Conservation (phyloP, 2,797 vertebrate species). For the Denticeps clupeoides region DNA sequence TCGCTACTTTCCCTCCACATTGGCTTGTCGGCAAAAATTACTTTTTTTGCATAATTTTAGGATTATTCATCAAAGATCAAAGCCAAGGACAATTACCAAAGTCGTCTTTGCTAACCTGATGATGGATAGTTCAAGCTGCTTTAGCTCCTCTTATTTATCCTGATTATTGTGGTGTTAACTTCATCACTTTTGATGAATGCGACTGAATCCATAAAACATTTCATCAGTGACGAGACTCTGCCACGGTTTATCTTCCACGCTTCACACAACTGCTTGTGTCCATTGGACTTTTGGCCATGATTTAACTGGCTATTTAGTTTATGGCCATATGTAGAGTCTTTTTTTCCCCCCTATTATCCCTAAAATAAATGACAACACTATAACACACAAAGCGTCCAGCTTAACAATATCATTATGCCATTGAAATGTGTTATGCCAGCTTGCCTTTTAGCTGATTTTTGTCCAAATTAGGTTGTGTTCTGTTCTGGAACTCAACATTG, state of each 20-base stretch:
- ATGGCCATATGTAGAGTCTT: slow-evolving; percentile 5
- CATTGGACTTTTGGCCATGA: slow-evolving; percentile 8
- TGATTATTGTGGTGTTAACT: neutral
- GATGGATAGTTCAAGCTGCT: slow-evolving; percentile 3
- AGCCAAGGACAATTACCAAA: slow-evolving; percentile 4
- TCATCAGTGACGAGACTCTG: neutral
- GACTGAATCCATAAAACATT: neutral
- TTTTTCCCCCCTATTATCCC: too few relatives aligned
- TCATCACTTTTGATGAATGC: neutral
- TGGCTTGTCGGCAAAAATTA: neutral
- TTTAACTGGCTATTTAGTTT: slow-evolving; percentile 15
- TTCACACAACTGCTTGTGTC: neutral
- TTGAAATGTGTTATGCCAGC: too few relatives aligned
- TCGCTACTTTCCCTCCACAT: neutral
- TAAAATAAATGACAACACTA: too few relatives aligned
- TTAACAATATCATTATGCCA: too few relatives aligned
- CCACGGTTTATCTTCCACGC: too few relatives aligned
- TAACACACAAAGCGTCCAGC: too few relatives aligned
- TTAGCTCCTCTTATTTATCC: neutral
- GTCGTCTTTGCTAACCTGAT: neutral
- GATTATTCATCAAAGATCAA: slow-evolving; percentile 3
- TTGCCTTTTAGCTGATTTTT: too few relatives aligned
- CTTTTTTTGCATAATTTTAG: slow-evolving; percentile 2
- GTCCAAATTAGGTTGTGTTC: too few relatives aligned
- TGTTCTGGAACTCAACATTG: too few relatives aligned